Conservation (phyloP, 1,140 invertebrate species). For the Centruroides sculpturatus region DNA sequence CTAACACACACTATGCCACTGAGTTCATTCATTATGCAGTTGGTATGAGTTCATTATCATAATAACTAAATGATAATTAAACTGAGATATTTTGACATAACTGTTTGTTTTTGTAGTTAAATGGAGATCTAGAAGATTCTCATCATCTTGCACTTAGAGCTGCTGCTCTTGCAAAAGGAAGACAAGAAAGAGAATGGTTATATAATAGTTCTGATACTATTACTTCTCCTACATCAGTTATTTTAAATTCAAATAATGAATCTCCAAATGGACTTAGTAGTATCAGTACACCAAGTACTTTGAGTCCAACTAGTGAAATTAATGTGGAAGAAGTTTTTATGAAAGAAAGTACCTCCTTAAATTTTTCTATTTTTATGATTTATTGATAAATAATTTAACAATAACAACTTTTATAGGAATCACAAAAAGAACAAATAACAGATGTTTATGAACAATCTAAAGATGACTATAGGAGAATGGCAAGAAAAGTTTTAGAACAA, state of each 20-base stretch:
- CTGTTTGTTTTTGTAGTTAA: neutral
- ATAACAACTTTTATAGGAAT: too few species aligned
- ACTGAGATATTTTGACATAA: too few species aligned
- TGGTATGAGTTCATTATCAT: too few species aligned
- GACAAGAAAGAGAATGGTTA: slow-evolving; percentile 17
- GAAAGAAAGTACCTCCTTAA: slow-evolving; percentile 13
- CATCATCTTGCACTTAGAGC: slow-evolving; percentile 20
- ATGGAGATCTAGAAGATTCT: slow-evolving; percentile 9
- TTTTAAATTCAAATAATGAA: neutral
- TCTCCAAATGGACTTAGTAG: neutral
- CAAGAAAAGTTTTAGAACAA: slow-evolving; percentile 24
- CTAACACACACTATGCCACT: too few species aligned
- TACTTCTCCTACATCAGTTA: neutral
- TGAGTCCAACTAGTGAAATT: slow-evolving; percentile 8
- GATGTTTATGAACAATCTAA: slow-evolving; percentile 21
- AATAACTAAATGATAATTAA: too few species aligned
- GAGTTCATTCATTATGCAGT: too few species aligned
- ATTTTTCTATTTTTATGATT: neutral
- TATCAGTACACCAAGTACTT: slow-evolving; percentile 10
- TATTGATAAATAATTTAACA: too few species aligned
- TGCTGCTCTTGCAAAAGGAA: slow-evolving; percentile 20
- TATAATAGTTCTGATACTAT: slow-evolving; percentile 3
- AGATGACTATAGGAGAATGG: slow-evolving; percentile 22
- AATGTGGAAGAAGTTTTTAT: slow-evolving; percentile 16
- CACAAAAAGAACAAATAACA: too few species aligned